Base-by-base conservation (phyloP, 2,888 invertebrate species). In the Nowickia ferox region DNA sequence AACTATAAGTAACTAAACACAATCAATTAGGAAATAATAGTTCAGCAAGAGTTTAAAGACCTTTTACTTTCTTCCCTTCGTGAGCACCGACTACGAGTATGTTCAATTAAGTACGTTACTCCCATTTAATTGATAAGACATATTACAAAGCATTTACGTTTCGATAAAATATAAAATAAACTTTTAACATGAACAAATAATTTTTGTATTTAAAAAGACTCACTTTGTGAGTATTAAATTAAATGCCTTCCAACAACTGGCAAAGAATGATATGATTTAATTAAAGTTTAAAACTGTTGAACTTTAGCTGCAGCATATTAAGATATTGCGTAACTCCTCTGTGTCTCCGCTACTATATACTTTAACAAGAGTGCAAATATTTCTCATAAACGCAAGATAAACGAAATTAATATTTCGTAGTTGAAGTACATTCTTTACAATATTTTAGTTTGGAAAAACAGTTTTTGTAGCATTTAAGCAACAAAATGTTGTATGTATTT, bases 281-380 rank as follows among this genome's bases (percentile, higher is more conserved):
- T 82, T 76, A 65, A 82, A 82, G 17, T 74, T 83, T 66, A 38
- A 72, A 68, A 78, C 57, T 68, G 68, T 53, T 78, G 66, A 84
- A 72, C 78, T 84, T 61, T 53, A 13, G 51, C 4, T 57, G 68
- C 61, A 69, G 38, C 1, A 17, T 51, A 69, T 42, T 22, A 15
- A 61, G 61, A 59, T 59, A 30, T 59, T 77, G n/a, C 11, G 11
- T 9, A 22, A 77, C 22, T 22, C 17, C 13, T 42, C 15, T 53
- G 13, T 10, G 17, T 15, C 75, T 44, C 51, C 40, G 1, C 72
- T 13, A 51, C n/a, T 19, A n/a, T n/a, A n/a, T n/a, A 61, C 19
- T 65, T 48, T 6, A 61, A 15, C 6, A 61, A 40, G 65, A 57
- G 19, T 65, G 76, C 38, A 57, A 57, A 22, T 66, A 9, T 30